A percentile compares a stretch with the other conserved stretches of the same genome.
These are phyloP conservation scores for Heterocephalus glaber DNA, from an alignment of 2,113 vertebrate genomes.

Conservation along the genomic window DNA sequence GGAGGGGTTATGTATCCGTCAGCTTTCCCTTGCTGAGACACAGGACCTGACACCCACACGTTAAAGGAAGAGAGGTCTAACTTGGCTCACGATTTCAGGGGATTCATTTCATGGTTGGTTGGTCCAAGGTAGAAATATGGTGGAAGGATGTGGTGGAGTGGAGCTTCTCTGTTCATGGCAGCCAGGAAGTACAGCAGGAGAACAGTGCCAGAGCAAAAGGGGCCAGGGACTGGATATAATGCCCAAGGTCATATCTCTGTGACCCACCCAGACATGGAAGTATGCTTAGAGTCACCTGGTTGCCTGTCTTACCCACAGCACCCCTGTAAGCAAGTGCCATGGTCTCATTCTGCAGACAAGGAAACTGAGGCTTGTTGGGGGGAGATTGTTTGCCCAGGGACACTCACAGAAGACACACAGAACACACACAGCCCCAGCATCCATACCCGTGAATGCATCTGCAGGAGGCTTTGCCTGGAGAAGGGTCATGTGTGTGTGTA, in stretches of 20 bases:
- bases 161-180: not conserved
- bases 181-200: not conserved
- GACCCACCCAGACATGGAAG: not conserved
- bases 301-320: not conserved
- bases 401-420: not conserved
- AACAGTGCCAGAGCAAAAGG: not conserved
- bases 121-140: not conserved
- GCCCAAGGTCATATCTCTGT: not conserved
- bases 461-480: not conserved
- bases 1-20: not conserved
- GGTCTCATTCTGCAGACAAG: not conserved
- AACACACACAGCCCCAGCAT: not conserved
- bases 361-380: not conserved
- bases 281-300: not conserved
- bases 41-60: not conserved
- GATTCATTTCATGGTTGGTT: not conserved
- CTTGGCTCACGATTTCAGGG: not conserved
- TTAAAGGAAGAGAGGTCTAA: not conserved
- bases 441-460: not conserved
- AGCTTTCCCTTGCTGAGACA: not conserved
- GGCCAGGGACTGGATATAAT: too few species aligned
- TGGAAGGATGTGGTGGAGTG: not conserved
- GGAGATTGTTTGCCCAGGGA: not conserved
- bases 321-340: not conserved
- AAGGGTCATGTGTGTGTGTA: too few species aligned